phyloP scores from a whole-genome alignment of 2,113 vertebrate genomes.

The Neogale vison region DNA sequence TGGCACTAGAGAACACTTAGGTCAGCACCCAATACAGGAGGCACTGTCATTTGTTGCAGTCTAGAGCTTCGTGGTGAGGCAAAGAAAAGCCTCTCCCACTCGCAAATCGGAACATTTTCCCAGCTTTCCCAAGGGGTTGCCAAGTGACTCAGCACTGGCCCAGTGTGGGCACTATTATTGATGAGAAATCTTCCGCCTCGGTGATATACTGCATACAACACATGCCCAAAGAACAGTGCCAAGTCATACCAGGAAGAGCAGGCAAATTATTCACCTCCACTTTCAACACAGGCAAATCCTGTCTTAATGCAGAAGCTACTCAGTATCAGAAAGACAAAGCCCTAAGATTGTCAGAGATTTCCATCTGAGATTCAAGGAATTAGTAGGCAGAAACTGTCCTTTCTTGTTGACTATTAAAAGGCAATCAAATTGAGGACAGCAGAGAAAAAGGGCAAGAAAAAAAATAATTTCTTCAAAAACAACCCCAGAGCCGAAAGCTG shows the following conservation, averaged over 20 bases:
- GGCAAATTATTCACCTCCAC: constrained; percentile 65
- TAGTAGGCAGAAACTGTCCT: constrained; percentile 63
- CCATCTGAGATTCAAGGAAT: constrained; percentile 52
- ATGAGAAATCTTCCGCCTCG: constrained; percentile 56
- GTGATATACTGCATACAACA: constrained; percentile 57
- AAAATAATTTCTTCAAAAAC: constrained; percentile 63
- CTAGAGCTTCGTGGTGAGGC: background rate
- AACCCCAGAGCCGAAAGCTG: constrained; percentile 52
- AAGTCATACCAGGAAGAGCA: constrained; percentile 65
- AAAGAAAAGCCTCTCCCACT: constrained; percentile 55
- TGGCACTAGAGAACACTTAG: background rate
- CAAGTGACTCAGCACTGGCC: constrained; percentile 64
- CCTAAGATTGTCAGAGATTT: constrained; percentile 44
- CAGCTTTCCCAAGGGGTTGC: constrained; percentile 71
- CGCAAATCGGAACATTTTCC: constrained; percentile 39
- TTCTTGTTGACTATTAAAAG: constrained; percentile 75
- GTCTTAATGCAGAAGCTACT: constrained; percentile 56
- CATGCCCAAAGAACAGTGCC: constrained; percentile 39
- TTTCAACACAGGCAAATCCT: constrained; percentile 53
- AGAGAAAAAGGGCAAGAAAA: constrained; percentile 66
- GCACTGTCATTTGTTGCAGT: constrained; percentile 42
- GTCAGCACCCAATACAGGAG: background rate
- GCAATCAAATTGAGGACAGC: constrained; percentile 76
- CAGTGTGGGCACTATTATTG: constrained; percentile 60
- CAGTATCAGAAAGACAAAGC: constrained; percentile 53